Base-by-base conservation (phyloP, 2,888 invertebrate genomes). In the Clitarchus hookeri region DNA sequence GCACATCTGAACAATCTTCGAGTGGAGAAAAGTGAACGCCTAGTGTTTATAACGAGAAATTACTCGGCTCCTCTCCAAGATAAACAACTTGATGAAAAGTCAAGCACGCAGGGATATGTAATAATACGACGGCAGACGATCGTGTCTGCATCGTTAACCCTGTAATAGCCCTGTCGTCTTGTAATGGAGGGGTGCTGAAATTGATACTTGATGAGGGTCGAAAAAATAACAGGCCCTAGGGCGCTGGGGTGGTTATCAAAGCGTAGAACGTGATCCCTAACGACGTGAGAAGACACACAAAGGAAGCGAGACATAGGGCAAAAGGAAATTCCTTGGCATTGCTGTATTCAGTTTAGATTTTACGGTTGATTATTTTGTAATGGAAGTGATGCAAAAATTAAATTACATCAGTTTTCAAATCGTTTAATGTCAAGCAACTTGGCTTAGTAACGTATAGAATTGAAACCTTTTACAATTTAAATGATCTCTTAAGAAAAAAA, bases 101-200 rank as follows among this genome's bases (percentile, higher is more conserved):
- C 19, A 23, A 65, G 19, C n/a, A 65, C 16, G 16, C 65, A 65
- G 65, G 23, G 65, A n/a, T 65, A n/a, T 65, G 16, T 65, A n/a
- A 19, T 65, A 65, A 65, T 19, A 65, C 65, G 65, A 65, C n/a
- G 8, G 16, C 12, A 23, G 16, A 65, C 12, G n/a, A 65, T 23
- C 65, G n/a, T 65, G 65, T 8, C 65, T 23, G 8, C n/a, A 19
- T n/a, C 19, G 65, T 65, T 65, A 65, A n/a, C 23, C n/a, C 16
- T 11, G 48, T 48, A 48, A 65, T 19, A 65, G 65, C 65, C 8
- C 2, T 65, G 19, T 65, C 16, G 65, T 8, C n/a, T 65, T n/a
- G 65, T 65, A 65, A 65, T 65, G 65, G 65, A 65, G 65, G 65
- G 65, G 65, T 65, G 23, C 65, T 65, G 65, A 65, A 65, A 65